phyloP scores from a whole-genome alignment of 2,888 invertebrate genomes.

The Tyria jacobaeae region DNA sequence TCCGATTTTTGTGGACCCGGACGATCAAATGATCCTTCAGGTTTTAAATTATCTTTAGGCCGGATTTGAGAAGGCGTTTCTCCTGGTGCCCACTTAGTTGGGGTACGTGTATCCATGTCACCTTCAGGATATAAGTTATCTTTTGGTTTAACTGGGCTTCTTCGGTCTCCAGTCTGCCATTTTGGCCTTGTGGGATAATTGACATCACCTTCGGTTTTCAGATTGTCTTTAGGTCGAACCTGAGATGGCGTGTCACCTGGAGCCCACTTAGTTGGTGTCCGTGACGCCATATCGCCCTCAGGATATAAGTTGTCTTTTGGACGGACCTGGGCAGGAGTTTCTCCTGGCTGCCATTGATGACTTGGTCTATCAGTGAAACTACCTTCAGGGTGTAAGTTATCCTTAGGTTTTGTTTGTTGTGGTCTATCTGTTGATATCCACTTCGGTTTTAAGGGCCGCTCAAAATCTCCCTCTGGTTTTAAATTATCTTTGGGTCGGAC shows the following conservation, averaged over 20 bases:
- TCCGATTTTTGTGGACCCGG: slow-evolving; percentile 66
- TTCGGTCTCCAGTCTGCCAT: slow-evolving; percentile 76
- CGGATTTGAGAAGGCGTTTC: slow-evolving; percentile 74
- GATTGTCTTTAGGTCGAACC: slow-evolving; percentile 81
- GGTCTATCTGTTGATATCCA: slow-evolving; percentile 71
- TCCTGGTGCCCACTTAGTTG: slow-evolving; percentile 65
- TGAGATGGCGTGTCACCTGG: slow-evolving; percentile 71
- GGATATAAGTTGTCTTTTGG: slow-evolving; percentile 68
- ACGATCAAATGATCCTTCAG: slow-evolving; percentile 86
- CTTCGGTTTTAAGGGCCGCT: slow-evolving; percentile 68
- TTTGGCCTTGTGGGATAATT: slow-evolving; percentile 48
- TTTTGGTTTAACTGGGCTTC: slow-evolving; percentile 71
- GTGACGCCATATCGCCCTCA: slow-evolving; percentile 86
- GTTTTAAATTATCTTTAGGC: slow-evolving; percentile 79
- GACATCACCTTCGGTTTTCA: slow-evolving; percentile 81
- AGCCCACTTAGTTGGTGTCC: slow-evolving; percentile 70
- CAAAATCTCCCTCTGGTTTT: slow-evolving; percentile 83
- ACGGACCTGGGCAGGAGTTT: slow-evolving; percentile 70
- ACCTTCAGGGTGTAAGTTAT: slow-evolving; percentile 72
- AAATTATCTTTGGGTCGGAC: slow-evolving; percentile 84
- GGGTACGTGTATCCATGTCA: slow-evolving; percentile 81
- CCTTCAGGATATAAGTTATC: slow-evolving; percentile 81
- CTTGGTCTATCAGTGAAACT: slow-evolving; percentile 67
- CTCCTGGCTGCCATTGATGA: slow-evolving; percentile 69
- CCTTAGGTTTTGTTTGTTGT: slow-evolving; percentile 71